Evolutionary conservation across 2,797 vertebrate genomes (phyloP).

Genomic region (Ptychobarbus kaznakovi): DNA sequence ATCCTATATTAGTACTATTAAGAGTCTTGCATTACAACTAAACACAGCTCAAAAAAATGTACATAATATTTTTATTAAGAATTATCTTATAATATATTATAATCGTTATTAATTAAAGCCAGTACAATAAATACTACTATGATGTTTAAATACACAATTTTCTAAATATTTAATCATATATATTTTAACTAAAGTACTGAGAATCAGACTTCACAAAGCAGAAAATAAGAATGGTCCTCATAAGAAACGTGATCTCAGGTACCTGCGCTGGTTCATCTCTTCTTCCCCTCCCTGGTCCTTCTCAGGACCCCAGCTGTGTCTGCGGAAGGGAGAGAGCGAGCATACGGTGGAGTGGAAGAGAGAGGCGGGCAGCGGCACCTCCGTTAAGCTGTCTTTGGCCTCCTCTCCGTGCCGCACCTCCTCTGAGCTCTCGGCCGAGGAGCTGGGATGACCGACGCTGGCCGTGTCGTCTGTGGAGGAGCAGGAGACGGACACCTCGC

Average conservation of each 20-base stretch:
- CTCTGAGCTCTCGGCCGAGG: conserved; percentile 81
- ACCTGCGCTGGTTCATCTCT: conserved; percentile 95
- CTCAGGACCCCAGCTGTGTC: conserved; percentile 96
- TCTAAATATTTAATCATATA: neutral
- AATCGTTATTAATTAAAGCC: neutral
- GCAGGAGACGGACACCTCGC: conserved; percentile 80
- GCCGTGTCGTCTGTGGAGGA: conserved; percentile 88
- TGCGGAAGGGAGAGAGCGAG: conserved; percentile 89
- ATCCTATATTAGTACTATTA: neutral
- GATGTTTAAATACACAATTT: neutral
- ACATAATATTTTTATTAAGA: neutral
- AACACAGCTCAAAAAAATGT: neutral
- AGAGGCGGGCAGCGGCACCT: conserved; percentile 79
- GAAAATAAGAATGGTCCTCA: neutral
- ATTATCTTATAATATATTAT: neutral
- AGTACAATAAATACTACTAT: neutral
- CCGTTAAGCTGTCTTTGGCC: conserved; percentile 88
- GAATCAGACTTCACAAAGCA: neutral
- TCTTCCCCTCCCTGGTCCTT: conserved; percentile 84
- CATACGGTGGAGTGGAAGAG: conserved; percentile 79
- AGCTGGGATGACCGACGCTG: conserved; percentile 73
- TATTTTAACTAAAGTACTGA: neutral
- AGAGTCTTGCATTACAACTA: neutral
- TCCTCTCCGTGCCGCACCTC: conserved; percentile 77
- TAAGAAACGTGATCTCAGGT: conserved; percentile 49